phyloP scores from a whole-genome alignment of 2,113 vertebrate species.

The Irena cyanogastra region DNA sequence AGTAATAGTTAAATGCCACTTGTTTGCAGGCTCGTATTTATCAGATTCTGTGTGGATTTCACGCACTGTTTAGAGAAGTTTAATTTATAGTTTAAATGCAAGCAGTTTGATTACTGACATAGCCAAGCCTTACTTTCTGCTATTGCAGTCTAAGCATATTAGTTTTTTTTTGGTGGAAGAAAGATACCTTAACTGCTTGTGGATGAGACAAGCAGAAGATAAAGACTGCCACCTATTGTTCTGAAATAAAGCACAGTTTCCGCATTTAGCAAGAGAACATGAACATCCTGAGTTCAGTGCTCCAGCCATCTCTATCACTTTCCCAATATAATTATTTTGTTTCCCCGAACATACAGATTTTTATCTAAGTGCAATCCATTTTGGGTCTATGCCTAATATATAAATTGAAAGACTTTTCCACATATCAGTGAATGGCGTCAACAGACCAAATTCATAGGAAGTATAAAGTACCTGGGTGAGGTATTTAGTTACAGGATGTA shows the following conservation, averaged over 20 bases:
- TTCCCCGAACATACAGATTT: neutral
- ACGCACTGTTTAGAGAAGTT: neutral
- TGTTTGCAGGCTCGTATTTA: neutral
- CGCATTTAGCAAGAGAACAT: neutral
- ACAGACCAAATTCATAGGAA: neutral
- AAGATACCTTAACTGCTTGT: neutral
- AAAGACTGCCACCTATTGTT: constrained; percentile 42
- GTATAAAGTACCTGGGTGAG: neutral
- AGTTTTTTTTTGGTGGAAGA: neutral
- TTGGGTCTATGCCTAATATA: neutral
- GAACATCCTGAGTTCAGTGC: neutral
- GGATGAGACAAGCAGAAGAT: neutral
- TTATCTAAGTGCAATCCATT: neutral
- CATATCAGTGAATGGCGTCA: neutral
- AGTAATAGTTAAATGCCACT: neutral
- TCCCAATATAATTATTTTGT: neutral
- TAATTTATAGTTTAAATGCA: neutral
- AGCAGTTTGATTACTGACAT: neutral
- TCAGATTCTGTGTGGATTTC: neutral
- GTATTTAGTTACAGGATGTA: neutral
- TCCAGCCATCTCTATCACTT: neutral
- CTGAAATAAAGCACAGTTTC: neutral
- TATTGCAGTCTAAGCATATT: neutral
- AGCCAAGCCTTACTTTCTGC: neutral
- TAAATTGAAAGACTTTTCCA: neutral